phyloP scores from a whole-genome alignment of 2,113 vertebrate genomes.

The Patagioenas fasciata region DNA sequence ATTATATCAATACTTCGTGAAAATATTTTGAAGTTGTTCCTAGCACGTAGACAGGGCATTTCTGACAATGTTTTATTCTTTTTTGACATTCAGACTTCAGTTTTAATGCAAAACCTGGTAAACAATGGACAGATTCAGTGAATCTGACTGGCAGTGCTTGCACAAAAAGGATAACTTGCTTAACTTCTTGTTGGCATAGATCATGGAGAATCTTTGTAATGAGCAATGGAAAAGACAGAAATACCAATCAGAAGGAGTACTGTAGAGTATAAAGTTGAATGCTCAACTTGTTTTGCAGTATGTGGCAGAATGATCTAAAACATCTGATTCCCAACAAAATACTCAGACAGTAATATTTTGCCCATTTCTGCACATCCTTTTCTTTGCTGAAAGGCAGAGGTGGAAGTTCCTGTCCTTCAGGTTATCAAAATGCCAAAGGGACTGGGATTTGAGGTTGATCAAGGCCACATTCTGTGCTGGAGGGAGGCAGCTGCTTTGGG shows the following conservation, averaged over 20 bases:
- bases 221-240: neutral
- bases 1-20: fast-evolving
- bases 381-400: neutral
- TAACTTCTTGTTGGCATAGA: neutral
- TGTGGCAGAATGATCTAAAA: neutral
- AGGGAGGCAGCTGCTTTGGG: neutral
- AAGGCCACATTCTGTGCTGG: neutral
- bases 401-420: neutral
- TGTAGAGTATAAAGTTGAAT: neutral
- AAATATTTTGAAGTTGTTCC: neutral
- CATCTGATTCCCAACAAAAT: neutral
- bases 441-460: neutral
- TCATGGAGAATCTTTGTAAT: neutral
- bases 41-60: neutral
- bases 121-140: neutral
- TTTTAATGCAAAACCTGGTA: neutral
- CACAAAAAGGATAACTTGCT: neutral
- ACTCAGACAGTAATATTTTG: neutral
- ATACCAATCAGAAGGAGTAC: neutral
- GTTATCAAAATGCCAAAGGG: neutral
- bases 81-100: neutral
- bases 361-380: neutral
- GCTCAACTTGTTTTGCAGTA: neutral
- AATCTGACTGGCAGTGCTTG: neutral
- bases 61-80: neutral